Percentiles rank a stretch among this genome's conserved stretches.
Conservation (phyloP, 1,140 invertebrate genomes). For the Wiebesia pumilae region DNA sequence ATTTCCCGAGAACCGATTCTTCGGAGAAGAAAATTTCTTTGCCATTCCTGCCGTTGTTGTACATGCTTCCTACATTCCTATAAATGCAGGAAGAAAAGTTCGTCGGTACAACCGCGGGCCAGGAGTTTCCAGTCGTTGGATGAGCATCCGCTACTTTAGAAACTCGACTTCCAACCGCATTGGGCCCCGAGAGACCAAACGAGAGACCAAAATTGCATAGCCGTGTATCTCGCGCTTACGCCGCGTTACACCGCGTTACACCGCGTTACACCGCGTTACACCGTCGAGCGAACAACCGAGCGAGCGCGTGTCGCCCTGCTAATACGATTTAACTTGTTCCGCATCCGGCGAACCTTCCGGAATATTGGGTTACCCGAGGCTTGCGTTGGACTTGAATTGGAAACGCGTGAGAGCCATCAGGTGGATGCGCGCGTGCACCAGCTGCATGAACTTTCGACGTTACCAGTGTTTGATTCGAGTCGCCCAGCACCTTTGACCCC, state of each 20-base stretch:
- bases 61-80: not conserved
- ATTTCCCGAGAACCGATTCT: not conserved
- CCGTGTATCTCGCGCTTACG: not conserved
- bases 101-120: not conserved
- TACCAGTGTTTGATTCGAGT: conserved; percentile 47
- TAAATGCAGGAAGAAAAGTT: not conserved
- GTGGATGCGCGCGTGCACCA: not conserved
- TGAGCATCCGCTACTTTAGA: not conserved
- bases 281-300: not conserved
- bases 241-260: not conserved
- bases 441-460: conserved; percentile 41
- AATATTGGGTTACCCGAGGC: conserved; percentile 50
- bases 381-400: not conserved
- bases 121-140: not conserved
- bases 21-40: not conserved
- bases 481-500: not conserved
- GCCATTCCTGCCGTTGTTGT: not conserved
- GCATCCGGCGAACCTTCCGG: conserved; percentile 33
- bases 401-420: conserved; percentile 27
- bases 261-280: conserved; percentile 2
- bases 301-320: not conserved
- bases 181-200: not conserved
- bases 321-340: conserved; percentile 53
- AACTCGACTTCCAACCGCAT: conserved; percentile 35
- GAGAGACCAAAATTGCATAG: conserved; percentile 12